Percentiles rank a stretch among this genome's conserved stretches.
Evolutionary conservation across 2,888 invertebrate genomes (phyloP).

Genomic region (Nesidiocoris tenuis): DNA sequence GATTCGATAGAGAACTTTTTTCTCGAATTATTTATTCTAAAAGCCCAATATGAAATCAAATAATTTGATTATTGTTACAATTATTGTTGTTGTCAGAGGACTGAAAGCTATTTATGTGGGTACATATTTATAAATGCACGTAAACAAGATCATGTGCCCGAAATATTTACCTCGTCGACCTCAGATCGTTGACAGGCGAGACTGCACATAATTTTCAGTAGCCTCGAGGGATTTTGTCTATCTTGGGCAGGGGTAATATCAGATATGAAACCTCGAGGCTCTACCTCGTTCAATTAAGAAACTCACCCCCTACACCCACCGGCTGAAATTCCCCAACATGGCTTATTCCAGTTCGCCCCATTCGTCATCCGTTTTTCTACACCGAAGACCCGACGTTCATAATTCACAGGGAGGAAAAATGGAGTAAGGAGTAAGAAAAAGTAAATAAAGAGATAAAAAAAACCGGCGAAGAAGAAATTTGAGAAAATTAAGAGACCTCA

Average conservation of each 20-base stretch:
- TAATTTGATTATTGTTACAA: too few species aligned
- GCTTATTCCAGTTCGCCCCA: not conserved
- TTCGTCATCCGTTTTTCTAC: not conserved
- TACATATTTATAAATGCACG: too few species aligned
- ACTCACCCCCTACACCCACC: not conserved
- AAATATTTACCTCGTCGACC: too few species aligned
- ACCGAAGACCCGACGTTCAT: not conserved
- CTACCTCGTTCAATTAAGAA: not conserved
- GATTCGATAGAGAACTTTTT: too few species aligned
- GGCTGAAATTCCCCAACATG: not conserved
- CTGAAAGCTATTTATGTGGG: too few species aligned
- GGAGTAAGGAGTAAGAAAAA: not conserved
- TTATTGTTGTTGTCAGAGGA: too few species aligned
- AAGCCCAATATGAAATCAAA: too few species aligned
- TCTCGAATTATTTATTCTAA: too few species aligned
- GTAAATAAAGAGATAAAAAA: not conserved
- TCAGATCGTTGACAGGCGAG: not conserved
- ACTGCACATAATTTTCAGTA: not conserved
- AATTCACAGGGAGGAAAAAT: not conserved
- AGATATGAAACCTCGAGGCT: not conserved
- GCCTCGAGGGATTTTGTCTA: not conserved
- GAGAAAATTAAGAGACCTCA: conserved; percentile 5
- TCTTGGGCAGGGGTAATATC: not conserved
- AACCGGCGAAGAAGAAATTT: not conserved
- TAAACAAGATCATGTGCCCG: too few species aligned